Percentiles rank a stretch among this genome's conserved stretches.
Evolutionary conservation across 2,888 invertebrate species (phyloP).

Genomic region (Mylabris sibirica): DNA sequence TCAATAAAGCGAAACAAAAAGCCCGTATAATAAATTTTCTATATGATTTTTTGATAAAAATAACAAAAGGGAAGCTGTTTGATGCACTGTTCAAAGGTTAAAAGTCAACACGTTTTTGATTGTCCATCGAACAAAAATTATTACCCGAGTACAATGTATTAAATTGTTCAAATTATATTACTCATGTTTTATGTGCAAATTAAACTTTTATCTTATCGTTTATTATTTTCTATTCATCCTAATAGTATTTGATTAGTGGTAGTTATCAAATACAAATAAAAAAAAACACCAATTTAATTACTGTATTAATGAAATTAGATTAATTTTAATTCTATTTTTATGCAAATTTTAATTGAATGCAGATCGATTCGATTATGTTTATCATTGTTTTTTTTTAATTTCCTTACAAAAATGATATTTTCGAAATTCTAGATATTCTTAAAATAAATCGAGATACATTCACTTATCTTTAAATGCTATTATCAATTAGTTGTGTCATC

Average conservation of each 20-base stretch:
- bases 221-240: background rate
- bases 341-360: background rate
- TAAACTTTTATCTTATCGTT: slow-evolving; percentile 11
- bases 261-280: background rate
- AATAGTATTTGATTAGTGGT: background rate
- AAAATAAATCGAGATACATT: background rate
- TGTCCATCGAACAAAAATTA: slow-evolving; percentile 7
- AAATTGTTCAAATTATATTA: slow-evolving; percentile 1
- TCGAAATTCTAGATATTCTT: background rate
- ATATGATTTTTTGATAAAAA: background rate
- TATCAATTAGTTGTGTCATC: background rate
- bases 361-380: background rate
- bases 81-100: background rate
- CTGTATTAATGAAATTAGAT: background rate
- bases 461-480: background rate
- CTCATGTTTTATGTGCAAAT: slow-evolving; percentile 11
- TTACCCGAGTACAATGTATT: background rate
- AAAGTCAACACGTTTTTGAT: background rate
- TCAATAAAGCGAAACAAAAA: background rate
- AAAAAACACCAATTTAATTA: slow-evolving; percentile 10
- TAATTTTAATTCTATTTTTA: background rate
- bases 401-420: background rate
- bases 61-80: background rate
- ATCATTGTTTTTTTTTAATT: background rate
- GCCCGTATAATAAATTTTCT: background rate